Evolutionary conservation across 2,113 vertebrate genomes (phyloP).

Genomic region (Atractosteus spatula): DNA sequence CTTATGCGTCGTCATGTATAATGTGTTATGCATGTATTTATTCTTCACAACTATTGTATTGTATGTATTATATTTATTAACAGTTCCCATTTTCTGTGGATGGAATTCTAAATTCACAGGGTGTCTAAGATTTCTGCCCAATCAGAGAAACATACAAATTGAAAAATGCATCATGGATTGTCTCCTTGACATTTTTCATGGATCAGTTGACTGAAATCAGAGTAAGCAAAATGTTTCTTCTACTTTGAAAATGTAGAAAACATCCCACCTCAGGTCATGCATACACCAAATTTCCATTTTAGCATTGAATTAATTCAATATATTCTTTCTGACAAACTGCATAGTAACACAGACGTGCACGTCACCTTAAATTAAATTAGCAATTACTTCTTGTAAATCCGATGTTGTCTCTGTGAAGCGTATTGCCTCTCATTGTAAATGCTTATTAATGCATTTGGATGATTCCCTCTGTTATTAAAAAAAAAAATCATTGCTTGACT

Average conservation of each 20-base stretch:
- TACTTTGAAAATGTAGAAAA: not conserved
- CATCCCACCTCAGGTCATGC: not conserved
- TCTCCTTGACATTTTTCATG: not conserved
- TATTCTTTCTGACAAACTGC: constrained; percentile 1
- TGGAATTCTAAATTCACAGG: too few species aligned
- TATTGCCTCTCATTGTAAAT: not conserved
- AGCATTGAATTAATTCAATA: not conserved
- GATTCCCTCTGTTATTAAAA: too few species aligned
- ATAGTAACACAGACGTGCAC: not conserved
- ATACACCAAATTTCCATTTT: not conserved
- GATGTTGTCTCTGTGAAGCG: not conserved
- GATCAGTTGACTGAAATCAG: not conserved
- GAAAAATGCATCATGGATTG: not conserved
- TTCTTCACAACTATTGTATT: too few species aligned
- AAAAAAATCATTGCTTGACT: too few species aligned
- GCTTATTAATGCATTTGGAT: too few species aligned
- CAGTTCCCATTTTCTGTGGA: too few species aligned
- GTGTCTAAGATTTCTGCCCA: too few species aligned
- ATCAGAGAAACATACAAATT: too few species aligned
- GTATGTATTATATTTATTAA: too few species aligned
- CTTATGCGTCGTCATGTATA: too few species aligned
- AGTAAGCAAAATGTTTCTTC: not conserved
- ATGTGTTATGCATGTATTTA: too few species aligned
- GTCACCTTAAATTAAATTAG: constrained; percentile 6
- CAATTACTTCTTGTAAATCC: not conserved